phyloP scores from a whole-genome alignment of 30 jellyfish, hydroid and myxozoan species.

The Aurelia coerulea region DNA sequence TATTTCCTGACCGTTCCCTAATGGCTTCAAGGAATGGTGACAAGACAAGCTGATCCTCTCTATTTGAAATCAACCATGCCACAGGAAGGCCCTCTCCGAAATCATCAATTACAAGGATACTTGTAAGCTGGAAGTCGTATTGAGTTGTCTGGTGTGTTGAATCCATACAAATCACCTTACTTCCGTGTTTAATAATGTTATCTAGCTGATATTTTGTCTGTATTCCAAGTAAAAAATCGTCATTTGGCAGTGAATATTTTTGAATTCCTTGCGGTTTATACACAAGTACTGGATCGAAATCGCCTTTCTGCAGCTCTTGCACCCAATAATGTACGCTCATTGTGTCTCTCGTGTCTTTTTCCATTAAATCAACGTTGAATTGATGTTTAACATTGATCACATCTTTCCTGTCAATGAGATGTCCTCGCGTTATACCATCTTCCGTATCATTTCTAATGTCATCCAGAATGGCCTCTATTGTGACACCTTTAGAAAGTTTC shows the following conservation, averaged over 20 bases:
- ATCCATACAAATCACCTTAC: too few species aligned
- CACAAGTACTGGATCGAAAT: conserved; percentile 40
- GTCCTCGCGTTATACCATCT: neutral
- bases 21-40: too few species aligned
- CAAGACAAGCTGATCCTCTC: too few species aligned
- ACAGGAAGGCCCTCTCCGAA: conserved; percentile 42
- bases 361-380: too few species aligned
- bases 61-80: too few species aligned
- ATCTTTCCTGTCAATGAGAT: too few species aligned
- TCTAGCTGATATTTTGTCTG: too few species aligned
- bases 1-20: too few species aligned
- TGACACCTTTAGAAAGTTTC: conserved; percentile 2
- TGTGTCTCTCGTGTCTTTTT: conserved; percentile 41
- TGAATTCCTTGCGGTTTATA: conserved; percentile 41
- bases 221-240: too few species aligned
- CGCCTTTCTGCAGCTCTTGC: conserved; percentile 39
- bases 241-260: too few species aligned
- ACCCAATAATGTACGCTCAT: conserved; percentile 55
- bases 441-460: neutral
- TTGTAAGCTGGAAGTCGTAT: conserved; percentile 34
- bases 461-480: conserved; percentile 8
- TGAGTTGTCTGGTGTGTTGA: conserved; percentile 48
- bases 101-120: conserved; percentile 29
- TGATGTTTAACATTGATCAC: too few species aligned
- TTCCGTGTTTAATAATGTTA: too few species aligned